A percentile compares a stretch with the other conserved stretches of the same genome.
Conservation (phyloP, 1,140 invertebrate genomes). For the Papilio dardanus region DNA sequence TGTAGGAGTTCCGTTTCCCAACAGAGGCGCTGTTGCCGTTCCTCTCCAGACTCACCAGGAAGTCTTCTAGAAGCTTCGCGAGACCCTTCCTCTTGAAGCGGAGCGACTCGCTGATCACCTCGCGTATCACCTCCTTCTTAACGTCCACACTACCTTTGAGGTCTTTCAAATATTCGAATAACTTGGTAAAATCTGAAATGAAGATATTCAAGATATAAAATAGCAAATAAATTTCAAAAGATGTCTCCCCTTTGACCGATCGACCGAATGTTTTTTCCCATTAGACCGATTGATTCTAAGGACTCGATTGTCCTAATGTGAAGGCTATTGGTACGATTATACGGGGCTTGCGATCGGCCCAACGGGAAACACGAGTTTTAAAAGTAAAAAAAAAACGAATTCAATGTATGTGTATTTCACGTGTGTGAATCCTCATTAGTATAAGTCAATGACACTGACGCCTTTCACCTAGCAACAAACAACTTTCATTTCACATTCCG, state of each 20-base stretch:
- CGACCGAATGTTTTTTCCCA: too few species aligned
- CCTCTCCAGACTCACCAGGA: conserved; percentile 75
- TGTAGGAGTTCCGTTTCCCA: conserved; percentile 54
- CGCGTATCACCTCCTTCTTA: conserved; percentile 84
- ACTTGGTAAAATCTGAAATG: conserved; percentile 85
- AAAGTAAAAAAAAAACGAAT: neutral
- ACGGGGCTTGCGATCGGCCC: too few species aligned
- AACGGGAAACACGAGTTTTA: too few species aligned
- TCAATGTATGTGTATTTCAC: neutral
- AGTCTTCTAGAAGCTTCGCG: conserved; percentile 83
- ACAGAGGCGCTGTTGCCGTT: conserved; percentile 78
- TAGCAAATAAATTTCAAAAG: neutral
- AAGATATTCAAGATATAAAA: conserved; percentile 39
- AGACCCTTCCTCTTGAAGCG: conserved; percentile 88
- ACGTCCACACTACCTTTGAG: conserved; percentile 85
- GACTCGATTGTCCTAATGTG: too few species aligned
- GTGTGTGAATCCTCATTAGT: neutral
- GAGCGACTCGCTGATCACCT: conserved; percentile 87
- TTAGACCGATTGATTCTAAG: too few species aligned
- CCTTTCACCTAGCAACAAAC: conserved; percentile 10
- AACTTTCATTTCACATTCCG: conserved; percentile 2
- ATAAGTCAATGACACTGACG: conserved; percentile 9
- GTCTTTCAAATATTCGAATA: conserved; percentile 85
- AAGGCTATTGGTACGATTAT: too few species aligned
- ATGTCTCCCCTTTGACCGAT: too few species aligned